Evolutionary conservation across 2,888 invertebrate species (phyloP).

Genomic region (Pterostichus madidus): DNA sequence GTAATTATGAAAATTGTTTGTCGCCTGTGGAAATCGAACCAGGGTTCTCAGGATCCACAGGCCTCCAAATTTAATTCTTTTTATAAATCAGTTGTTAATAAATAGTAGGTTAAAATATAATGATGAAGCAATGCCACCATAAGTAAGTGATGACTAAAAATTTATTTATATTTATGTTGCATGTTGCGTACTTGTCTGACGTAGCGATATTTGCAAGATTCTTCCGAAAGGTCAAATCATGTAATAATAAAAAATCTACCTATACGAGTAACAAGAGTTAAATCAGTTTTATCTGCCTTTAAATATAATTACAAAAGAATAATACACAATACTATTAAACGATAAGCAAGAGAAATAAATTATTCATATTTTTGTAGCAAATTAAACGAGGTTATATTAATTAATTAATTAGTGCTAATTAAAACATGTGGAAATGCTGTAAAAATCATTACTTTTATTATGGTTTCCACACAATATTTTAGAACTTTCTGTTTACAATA

Average conservation of each 20-base stretch:
- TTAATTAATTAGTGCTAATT: conserved; percentile 32
- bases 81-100: no score
- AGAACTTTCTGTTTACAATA: conserved; percentile 35
- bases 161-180: conserved; percentile 14
- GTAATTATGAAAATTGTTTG: no score
- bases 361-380: conserved; percentile 20
- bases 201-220: background rate
- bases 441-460: background rate
- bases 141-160: conserved; percentile 35
- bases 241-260: background rate
- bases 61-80: no score
- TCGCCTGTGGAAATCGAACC: no score
- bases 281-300: no score
- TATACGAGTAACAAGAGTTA: conserved; percentile 1
- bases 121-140: background rate
- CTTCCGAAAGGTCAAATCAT: conserved; percentile 15
- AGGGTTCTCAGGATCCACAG: no score
- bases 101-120: background rate
- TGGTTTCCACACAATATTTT: conserved; percentile 3
- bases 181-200: conserved; percentile 3
- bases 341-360: conserved; percentile 27
- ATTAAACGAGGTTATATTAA: conserved; percentile 14
- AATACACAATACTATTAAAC: conserved; percentile 17
- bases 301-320: background rate
- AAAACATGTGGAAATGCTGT: conserved; percentile 28